phyloP scores from a whole-genome alignment of 2,113 vertebrate species.

The Prochilodus magdalenae region DNA sequence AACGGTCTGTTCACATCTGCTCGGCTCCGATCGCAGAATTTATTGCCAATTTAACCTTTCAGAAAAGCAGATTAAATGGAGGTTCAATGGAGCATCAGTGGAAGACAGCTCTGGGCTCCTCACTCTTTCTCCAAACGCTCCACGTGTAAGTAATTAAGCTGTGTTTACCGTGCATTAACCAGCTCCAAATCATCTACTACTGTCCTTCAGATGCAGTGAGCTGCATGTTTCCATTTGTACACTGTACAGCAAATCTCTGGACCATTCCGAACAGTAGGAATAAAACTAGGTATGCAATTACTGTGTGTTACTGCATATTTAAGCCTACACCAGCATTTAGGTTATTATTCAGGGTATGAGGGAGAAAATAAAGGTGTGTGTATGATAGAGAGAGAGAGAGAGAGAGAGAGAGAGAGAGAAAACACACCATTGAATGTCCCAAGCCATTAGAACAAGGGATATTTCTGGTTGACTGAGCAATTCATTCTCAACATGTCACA shows the following conservation, averaged over 20 bases:
- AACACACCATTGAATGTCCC: conserved; percentile 79
- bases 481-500: conserved; percentile 87
- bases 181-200: not conserved
- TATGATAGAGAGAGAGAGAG: conserved; percentile 57
- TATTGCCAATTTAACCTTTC: conserved; percentile 55
- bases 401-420: conserved; percentile 62
- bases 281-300: not conserved
- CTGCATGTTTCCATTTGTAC: not conserved
- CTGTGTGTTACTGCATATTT: not conserved
- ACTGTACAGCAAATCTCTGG: not conserved
- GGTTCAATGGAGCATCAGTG: conserved; percentile 33
- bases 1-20: conserved; percentile 40
- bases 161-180: conserved; percentile 15
- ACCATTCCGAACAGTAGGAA: not conserved
- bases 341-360: conserved; percentile 15
- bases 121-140: conserved; percentile 4
- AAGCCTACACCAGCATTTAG: not conserved
- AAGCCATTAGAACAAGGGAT: conserved; percentile 85
- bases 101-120: conserved; percentile 23
- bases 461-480: conserved; percentile 86
- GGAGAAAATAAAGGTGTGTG: conserved; percentile 7
- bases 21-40: conserved; percentile 41
- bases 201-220: not conserved
- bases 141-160: conserved; percentile 24
- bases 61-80: conserved; percentile 51